Conservation (phyloP, 2,888 invertebrate species). For the Tupiocoris notatus region DNA sequence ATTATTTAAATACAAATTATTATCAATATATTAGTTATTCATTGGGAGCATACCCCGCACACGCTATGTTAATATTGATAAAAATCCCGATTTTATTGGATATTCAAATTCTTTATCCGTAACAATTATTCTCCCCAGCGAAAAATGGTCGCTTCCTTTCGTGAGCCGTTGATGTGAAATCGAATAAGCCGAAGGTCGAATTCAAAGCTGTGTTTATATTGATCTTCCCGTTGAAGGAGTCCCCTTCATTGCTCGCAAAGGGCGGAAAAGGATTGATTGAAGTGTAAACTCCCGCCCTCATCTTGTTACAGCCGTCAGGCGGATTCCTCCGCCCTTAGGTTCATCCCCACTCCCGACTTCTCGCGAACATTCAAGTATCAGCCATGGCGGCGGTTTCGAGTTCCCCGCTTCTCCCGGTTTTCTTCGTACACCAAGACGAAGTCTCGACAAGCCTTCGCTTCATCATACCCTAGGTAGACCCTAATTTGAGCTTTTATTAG, state of each 20-base stretch:
- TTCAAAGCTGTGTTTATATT: slow-evolving; percentile 39
- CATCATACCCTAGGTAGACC: not conserved
- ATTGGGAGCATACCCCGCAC: too few relatives aligned
- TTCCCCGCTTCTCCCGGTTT: not conserved
- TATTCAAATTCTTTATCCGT: too few relatives aligned
- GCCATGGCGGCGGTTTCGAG: slow-evolving; percentile 21
- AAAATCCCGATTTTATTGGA: too few relatives aligned
- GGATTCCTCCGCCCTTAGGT: not conserved
- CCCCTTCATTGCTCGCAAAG: slow-evolving; percentile 4
- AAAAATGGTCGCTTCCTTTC: too few relatives aligned
- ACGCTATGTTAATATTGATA: too few relatives aligned
- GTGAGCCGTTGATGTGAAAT: too few relatives aligned
- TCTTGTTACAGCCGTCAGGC: slow-evolving; percentile 30
- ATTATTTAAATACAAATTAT: too few relatives aligned
- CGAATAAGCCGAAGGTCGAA: not conserved
- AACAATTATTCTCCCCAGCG: too few relatives aligned
- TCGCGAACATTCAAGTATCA: slow-evolving; percentile 34
- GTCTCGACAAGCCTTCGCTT: not conserved
- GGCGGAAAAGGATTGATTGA: slow-evolving; percentile 35
- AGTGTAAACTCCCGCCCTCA: slow-evolving; percentile 38
- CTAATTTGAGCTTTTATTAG: not conserved
- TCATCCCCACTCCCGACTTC: slow-evolving; percentile 17
- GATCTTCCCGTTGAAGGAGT: slow-evolving; percentile 29
- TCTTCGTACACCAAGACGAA: not conserved
- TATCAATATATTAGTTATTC: too few relatives aligned